Evolutionary conservation across 2,113 vertebrate genomes (phyloP).

Genomic region (Rhea americana): DNA sequence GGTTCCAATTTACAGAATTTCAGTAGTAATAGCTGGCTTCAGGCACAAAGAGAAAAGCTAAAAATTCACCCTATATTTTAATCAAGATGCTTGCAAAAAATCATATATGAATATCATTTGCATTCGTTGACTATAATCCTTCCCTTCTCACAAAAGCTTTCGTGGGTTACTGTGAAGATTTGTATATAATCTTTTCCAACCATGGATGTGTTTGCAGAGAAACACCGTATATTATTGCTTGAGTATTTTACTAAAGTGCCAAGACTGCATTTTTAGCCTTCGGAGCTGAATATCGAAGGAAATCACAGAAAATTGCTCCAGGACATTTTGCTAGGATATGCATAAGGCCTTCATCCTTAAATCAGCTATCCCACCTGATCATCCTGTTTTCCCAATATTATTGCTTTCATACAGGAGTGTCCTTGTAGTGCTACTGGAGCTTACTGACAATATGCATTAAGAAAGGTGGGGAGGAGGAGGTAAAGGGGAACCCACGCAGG

Average conservation of each 20-base stretch:
- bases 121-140: background rate
- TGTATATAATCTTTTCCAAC: background rate
- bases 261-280: background rate
- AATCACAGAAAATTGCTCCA: background rate
- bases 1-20: background rate
- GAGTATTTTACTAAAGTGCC: background rate
- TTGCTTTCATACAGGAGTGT: background rate
- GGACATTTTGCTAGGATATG: background rate
- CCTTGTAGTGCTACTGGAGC: background rate
- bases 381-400: background rate
- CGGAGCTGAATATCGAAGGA: background rate
- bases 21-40: background rate
- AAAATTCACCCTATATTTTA: background rate
- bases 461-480: background rate
- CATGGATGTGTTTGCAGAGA: background rate
- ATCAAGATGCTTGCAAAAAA: background rate
- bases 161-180: background rate
- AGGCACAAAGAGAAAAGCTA: background rate
- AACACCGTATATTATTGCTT: background rate
- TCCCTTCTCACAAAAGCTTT: background rate
- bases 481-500: background rate
- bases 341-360: background rate
- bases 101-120: background rate
- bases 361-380: background rate
- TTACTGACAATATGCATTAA: background rate